Percentiles rank a stretch among this genome's conserved stretches.
These are phyloP conservation scores for Cottoperca gobio DNA, from an alignment of 2,797 vertebrate genomes.

Conservation along the genomic window DNA sequence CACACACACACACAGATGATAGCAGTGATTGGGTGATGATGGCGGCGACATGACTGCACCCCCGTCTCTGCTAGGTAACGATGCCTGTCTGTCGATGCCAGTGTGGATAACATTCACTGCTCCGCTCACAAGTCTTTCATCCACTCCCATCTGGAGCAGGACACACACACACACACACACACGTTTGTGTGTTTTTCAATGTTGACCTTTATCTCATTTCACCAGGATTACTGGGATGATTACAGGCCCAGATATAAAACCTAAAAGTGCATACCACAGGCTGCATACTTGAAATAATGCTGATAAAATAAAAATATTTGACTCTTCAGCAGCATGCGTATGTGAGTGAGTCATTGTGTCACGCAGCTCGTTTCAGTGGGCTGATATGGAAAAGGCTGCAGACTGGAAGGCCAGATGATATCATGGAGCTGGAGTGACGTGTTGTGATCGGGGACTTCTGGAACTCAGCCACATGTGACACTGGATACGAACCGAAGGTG, in stretches of 20 bases:
- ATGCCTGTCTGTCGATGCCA: constrained; percentile 83
- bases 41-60: constrained; percentile 73
- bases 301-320: too few relatives aligned
- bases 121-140: constrained; percentile 65
- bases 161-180: constrained; percentile 12
- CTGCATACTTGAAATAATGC: background rate
- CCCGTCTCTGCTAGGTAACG: constrained; percentile 80
- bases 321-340: background rate
- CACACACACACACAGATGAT: constrained; percentile 24
- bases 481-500: constrained; percentile 43
- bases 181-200: constrained; percentile 39
- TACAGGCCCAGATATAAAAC: constrained; percentile 3
- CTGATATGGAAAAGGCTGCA: constrained; percentile 25
- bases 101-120: constrained; percentile 85
- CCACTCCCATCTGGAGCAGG: constrained; percentile 39
- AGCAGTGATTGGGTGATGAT: constrained; percentile 79
- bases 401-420: constrained; percentile 42
- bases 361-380: constrained; percentile 31
- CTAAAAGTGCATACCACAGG: background rate
- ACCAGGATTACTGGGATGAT: constrained; percentile 1
- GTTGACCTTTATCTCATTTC: constrained; percentile 25
- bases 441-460: constrained; percentile 58
- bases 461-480: constrained; percentile 42
- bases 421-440: constrained; percentile 38
- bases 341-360: constrained; percentile 44